Evolutionary conservation across 2,888 invertebrate species (phyloP), one percentile per base, ranked within the genome.

Genomic region (Colostygia pectinataria): DNA sequence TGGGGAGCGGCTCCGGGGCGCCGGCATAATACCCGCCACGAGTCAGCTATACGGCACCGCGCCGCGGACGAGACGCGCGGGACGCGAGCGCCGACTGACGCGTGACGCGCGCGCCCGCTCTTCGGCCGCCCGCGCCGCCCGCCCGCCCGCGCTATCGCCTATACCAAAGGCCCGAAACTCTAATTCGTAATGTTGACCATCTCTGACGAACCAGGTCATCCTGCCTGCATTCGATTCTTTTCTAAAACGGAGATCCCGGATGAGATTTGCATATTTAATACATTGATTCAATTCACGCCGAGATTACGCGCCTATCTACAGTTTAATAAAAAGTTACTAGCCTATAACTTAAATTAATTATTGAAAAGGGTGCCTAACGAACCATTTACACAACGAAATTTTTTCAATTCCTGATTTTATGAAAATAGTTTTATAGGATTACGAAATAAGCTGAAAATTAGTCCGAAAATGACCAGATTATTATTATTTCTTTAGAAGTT

Each of bases 141-240:
- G 48, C 56, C 55, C 59, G 53, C 65, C 55, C 51, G 29, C 31
- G 49, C 61, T 53, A n/a, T n/a, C n/a, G n/a, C n/a, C 77, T 6
- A 66, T 7, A n/a, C 45, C 39, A 27, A 39, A 28, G 32, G 45
- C 38, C 41, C 51, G 33, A 37, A 51, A 41, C 74, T 73, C 77
- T 77, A 77, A 77, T 81, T 83, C 79, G 82, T 84, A 87, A 84
- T 87, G 84, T 78, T 85, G 74, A 71, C 81, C 77, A 82, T 82
- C 81, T 83, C 74, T 72, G 67, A 73, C 79, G 67, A 85, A 82
- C 67, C 85, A 83, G 85, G 85, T 84, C 85, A 85, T 86, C 79
- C 82, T 82, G 80, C 83, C 78, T 83, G 79, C 82, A 81, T 77
- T 75, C 69, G 64, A 74, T 77, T 79, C 77, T 72, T 70, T 72